phyloP scores from a whole-genome alignment of 2,888 invertebrate genomes.

The Lutraria lutraria region DNA sequence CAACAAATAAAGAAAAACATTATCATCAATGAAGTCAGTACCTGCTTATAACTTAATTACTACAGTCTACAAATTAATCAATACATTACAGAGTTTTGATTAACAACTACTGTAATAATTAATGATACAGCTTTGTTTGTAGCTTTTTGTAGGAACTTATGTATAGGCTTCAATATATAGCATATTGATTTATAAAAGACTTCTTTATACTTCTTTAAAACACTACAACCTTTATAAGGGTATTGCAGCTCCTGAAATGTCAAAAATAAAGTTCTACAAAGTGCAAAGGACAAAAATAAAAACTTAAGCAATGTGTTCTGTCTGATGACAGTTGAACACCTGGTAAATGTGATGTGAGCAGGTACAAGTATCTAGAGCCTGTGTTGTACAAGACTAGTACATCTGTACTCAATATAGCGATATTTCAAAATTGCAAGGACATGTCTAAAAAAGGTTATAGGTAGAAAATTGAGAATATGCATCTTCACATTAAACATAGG shows the following conservation, averaged over 20 bases:
- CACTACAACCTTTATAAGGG: constrained; percentile 8
- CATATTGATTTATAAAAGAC: neutral
- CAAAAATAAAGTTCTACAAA: constrained; percentile 17
- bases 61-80: neutral
- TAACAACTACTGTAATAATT: neutral
- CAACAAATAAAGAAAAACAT: too few relatives aligned
- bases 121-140: neutral
- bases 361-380: too few relatives aligned
- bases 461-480: too few relatives aligned
- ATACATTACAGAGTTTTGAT: neutral
- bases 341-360: too few relatives aligned
- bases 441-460: too few relatives aligned
- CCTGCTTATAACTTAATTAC: neutral
- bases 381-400: too few relatives aligned
- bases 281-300: neutral
- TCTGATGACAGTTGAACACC: neutral
- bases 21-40: neutral
- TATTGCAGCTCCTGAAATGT: constrained; percentile 3
- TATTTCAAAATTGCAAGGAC: too few relatives aligned
- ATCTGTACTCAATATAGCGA: too few relatives aligned
- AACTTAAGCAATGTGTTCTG: neutral
- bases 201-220: neutral
- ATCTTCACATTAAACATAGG: too few relatives aligned
- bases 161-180: neutral
- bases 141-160: neutral